A percentile compares a stretch with the other conserved stretches of the same genome.
Evolutionary conservation across 2,113 vertebrate genomes (phyloP).

Genomic region (Probosciger aterrimus): DNA sequence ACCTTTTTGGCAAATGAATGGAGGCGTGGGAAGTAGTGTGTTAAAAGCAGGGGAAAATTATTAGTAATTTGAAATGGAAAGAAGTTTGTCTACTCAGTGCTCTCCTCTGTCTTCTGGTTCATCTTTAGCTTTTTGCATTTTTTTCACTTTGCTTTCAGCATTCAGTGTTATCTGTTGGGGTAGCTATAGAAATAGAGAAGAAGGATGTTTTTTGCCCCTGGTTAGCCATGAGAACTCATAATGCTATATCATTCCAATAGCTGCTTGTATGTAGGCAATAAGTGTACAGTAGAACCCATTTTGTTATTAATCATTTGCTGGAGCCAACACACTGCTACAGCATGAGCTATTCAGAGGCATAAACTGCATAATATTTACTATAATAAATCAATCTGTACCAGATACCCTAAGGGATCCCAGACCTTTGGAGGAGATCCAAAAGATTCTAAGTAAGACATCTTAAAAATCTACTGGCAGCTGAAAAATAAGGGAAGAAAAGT

Average conservation of each 20-base stretch:
- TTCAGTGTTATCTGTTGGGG: neutral
- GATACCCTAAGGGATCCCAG: neutral
- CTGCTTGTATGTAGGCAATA: slow-evolving; percentile 25
- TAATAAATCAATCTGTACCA: slow-evolving; percentile 41
- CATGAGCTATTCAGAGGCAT: neutral
- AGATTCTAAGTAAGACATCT: neutral
- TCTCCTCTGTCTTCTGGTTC: slow-evolving; percentile 14
- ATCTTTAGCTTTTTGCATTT: neutral
- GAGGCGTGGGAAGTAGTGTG: neutral
- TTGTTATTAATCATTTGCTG: slow-evolving; percentile 48
- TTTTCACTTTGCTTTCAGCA: slow-evolving; percentile 32
- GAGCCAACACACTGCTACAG: neutral
- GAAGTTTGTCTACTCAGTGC: neutral
- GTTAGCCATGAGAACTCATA: slow-evolving; percentile 65
- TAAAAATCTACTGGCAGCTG: neutral
- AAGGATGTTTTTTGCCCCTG: slow-evolving; percentile 60
- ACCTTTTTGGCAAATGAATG: neutral
- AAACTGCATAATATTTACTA: slow-evolving; percentile 33
- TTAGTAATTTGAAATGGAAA: slow-evolving; percentile 21
- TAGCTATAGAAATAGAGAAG: slow-evolving; percentile 6
- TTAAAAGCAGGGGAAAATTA: neutral
- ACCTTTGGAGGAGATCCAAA: neutral
- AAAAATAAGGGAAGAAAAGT: neutral
- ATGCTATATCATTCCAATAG: slow-evolving; percentile 58
- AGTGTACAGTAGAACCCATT: slow-evolving; percentile 29